phyloP scores from a whole-genome alignment of 2,888 invertebrate genomes.

The Drosophila greeni region DNA sequence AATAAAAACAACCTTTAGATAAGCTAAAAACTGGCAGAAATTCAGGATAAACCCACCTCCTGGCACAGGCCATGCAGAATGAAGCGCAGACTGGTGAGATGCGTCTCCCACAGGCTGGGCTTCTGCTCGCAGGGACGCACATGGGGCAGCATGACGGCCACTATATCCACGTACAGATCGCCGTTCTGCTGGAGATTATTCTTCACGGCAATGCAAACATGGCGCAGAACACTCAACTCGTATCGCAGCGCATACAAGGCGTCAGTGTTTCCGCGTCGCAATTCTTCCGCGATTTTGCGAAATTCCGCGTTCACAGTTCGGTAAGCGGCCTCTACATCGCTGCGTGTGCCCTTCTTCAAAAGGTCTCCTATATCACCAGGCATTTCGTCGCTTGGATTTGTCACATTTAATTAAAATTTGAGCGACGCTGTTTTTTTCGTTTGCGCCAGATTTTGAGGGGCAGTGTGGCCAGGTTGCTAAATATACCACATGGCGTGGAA shows the following conservation, averaged over 20 bases:
- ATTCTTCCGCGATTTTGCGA: conserved; percentile 37
- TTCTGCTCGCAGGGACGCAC: conserved; percentile 47
- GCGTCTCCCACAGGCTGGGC: conserved; percentile 58
- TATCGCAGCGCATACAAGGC: conserved; percentile 46
- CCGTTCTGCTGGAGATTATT: conserved; percentile 54
- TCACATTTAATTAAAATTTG: conserved; percentile 18
- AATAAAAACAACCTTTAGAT: background rate
- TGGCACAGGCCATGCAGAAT: conserved; percentile 57
- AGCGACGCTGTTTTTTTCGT: conserved; percentile 25
- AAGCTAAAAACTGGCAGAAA: accelerated
- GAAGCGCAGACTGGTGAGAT: conserved; percentile 60
- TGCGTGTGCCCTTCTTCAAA: conserved; percentile 48
- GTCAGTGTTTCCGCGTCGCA: conserved; percentile 33
- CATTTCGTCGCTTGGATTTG: conserved; percentile 38
- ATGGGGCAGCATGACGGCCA: conserved; percentile 49
- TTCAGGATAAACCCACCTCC: conserved; percentile 46
- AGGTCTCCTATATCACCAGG: conserved; percentile 39
- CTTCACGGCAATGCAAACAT: conserved; percentile 53
- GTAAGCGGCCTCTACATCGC: conserved; percentile 38
- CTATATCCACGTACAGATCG: conserved; percentile 63
- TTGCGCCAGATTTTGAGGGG: conserved; percentile 36
- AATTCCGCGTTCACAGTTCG: conserved; percentile 33
- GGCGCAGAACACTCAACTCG: conserved; percentile 49
- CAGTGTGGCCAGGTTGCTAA: conserved; percentile 1
- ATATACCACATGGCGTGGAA: background rate